Base-by-base conservation (phyloP, 2,113 vertebrate species). In the Deroptyus accipitrinus region DNA sequence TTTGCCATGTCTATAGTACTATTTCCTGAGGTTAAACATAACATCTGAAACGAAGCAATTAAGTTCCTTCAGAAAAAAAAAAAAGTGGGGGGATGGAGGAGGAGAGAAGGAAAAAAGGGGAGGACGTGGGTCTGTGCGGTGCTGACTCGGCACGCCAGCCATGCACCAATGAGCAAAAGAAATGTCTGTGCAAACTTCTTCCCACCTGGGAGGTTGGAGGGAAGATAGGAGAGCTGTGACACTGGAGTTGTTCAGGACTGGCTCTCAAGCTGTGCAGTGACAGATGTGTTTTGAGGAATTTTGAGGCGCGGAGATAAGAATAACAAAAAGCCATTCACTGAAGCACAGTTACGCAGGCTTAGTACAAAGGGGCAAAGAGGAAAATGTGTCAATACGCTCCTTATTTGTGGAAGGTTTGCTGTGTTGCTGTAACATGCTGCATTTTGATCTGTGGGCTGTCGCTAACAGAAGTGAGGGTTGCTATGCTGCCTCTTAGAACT, bases 11-110 rank as follows among this genome's bases (percentile, higher is more conserved):
- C 98, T 98, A 98, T 97, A 98, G 98, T 96, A 97, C 98, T 98
- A 98, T 99, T 99, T 99, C 98, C 98, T 98, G 98, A 99, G 97
- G 98, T 99, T 98, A 99, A 98, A 98, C 98, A 98, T 97, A 98
- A 97, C 98, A 98, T 98, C 98, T 96, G 98, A 98, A 99, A 99
- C 90, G 98, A 98, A 98, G 98, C 98, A 98, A 99, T 99, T 98
- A 99, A 97, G 96, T 95, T 92, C 95, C 17, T 48, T 75, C 18
- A 13, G 78, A 81, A 77, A 73, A 66, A 57, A 51, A 49, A 61
- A 28, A 8, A 27, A 7, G 13, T 10, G 5, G 2, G 9, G 2
- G 7, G 23, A 10, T 20, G 9, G 6, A 13, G 2, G 3, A 59
- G 33, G 20, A 23, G 41, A 63, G 27, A 57, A 48, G 18, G 13